Conservation (phyloP, 1,140 invertebrate genomes). For the Bactericera cockerelli region DNA sequence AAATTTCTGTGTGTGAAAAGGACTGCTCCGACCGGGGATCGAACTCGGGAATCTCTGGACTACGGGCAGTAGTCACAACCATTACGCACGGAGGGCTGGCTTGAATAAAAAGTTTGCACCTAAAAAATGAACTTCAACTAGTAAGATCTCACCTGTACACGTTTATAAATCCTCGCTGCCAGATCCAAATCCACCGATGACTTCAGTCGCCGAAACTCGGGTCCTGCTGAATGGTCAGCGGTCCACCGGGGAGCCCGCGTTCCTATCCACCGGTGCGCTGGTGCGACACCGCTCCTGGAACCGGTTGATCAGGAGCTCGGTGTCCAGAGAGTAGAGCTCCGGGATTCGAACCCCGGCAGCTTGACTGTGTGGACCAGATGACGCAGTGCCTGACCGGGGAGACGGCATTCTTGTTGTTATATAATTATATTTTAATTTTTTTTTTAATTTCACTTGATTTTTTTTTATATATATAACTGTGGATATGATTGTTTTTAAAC, state of each 20-base stretch:
- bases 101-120: no score
- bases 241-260: constrained; percentile 24
- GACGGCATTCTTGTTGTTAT: no score
- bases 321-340: constrained; percentile 68
- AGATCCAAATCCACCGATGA: constrained; percentile 66
- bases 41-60: no score
- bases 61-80: no score
- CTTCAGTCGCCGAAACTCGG: constrained; percentile 58
- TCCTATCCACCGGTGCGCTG: constrained; percentile 25
- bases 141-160: constrained; percentile 38
- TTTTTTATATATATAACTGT: no score
- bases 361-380: constrained; percentile 50
- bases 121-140: no score
- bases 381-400: constrained; percentile 56
- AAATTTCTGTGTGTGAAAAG: no score
- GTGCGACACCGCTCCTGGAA: constrained; percentile 45
- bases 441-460: no score
- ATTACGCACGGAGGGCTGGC: no score
- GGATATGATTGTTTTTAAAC: no score
- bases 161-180: constrained; percentile 64
- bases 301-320: constrained; percentile 47
- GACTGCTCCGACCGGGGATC: no score
- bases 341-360: constrained; percentile 63
- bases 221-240: constrained; percentile 41
- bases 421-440: no score